phyloP scores from a whole-genome alignment of 1,140 invertebrate species.

The Pararge aegeria region DNA sequence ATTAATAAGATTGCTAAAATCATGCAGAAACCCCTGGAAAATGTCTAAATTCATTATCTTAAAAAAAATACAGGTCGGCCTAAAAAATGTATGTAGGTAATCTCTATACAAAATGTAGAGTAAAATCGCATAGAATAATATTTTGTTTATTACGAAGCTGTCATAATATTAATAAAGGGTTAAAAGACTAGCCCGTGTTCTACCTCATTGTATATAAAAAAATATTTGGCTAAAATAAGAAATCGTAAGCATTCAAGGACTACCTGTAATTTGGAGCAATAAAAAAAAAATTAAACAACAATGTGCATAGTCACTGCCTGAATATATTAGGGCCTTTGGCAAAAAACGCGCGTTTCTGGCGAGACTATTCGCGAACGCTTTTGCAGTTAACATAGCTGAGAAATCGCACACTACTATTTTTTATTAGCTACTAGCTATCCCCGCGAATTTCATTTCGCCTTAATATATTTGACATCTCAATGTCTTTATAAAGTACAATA shows the following conservation, averaged over 20 bases:
- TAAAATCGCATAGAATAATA: slow-evolving; percentile 32
- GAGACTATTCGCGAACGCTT: too few relatives aligned
- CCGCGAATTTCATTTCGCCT: too few relatives aligned
- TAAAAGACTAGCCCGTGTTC: slow-evolving; percentile 46
- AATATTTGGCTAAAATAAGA: slow-evolving; percentile 70
- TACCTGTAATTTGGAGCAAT: slow-evolving; percentile 52
- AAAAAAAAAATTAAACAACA: slow-evolving; percentile 37
- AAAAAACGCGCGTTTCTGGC: too few relatives aligned
- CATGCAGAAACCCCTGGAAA: slow-evolving; percentile 9
- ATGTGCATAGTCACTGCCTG: slow-evolving; percentile 57
- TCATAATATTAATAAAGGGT: slow-evolving; percentile 56
- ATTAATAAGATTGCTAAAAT: too few relatives aligned
- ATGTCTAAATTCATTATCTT: slow-evolving; percentile 21
- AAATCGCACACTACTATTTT: too few relatives aligned
- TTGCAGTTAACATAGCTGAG: too few relatives aligned
- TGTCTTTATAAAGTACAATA: too few relatives aligned
- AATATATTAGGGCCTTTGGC: too few relatives aligned
- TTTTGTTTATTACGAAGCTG: slow-evolving; percentile 36
- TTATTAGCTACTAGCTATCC: too few relatives aligned
- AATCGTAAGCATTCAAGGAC: slow-evolving; percentile 44
- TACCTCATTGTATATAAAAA: slow-evolving; percentile 76
- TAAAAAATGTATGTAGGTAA: slow-evolving; percentile 26
- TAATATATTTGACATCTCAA: too few relatives aligned
- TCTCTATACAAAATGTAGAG: slow-evolving; percentile 23
- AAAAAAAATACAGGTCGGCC: slow-evolving; percentile 21